A percentile compares a stretch with the other conserved stretches of the same genome.
These are phyloP conservation scores for Drosophila orena DNA, from an alignment of 1,140 invertebrate species.

Conservation along the genomic window DNA sequence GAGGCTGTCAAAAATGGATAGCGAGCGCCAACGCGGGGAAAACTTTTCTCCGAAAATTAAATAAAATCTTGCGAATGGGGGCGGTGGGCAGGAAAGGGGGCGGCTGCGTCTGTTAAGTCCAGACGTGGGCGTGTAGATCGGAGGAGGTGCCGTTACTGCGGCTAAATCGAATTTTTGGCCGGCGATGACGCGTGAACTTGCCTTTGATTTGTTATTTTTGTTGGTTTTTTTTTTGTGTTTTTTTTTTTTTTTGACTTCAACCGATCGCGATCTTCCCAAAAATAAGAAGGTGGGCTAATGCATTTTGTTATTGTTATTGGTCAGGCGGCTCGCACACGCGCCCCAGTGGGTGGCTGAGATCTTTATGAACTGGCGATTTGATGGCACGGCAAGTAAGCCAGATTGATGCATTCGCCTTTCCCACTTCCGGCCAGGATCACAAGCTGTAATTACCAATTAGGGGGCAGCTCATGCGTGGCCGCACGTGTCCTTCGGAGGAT, in stretches of 20 bases:
- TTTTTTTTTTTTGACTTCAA: not conserved
- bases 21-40: slow-evolving; percentile 37
- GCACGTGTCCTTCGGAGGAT: slow-evolving; percentile 55
- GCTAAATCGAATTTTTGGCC: slow-evolving; percentile 29
- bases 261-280: slow-evolving; percentile 45
- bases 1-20: slow-evolving; percentile 55
- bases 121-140: slow-evolving; percentile 68
- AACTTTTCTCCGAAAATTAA: slow-evolving; percentile 24
- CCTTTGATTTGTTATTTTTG: slow-evolving; percentile 74
- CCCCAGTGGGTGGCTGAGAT: slow-evolving; percentile 37
- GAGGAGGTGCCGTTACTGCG: slow-evolving; percentile 13
- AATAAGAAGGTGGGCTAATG: slow-evolving; percentile 62
- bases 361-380: slow-evolving; percentile 32
- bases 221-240: not conserved
- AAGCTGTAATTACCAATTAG: slow-evolving; percentile 48
- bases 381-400: slow-evolving; percentile 45
- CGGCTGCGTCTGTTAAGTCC: slow-evolving; percentile 53
- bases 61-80: not conserved
- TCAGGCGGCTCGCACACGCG: slow-evolving; percentile 34
- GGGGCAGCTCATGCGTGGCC: slow-evolving; percentile 38
- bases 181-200: slow-evolving; percentile 80
- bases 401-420: slow-evolving; percentile 22
- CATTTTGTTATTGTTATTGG: slow-evolving; percentile 39
- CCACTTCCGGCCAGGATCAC: slow-evolving; percentile 34
- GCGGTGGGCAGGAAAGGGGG: slow-evolving; percentile 12